These are phyloP conservation scores for Myanophis thanlyinensis DNA, from an alignment of 2,113 vertebrate genomes.

Conservation along the genomic window DNA sequence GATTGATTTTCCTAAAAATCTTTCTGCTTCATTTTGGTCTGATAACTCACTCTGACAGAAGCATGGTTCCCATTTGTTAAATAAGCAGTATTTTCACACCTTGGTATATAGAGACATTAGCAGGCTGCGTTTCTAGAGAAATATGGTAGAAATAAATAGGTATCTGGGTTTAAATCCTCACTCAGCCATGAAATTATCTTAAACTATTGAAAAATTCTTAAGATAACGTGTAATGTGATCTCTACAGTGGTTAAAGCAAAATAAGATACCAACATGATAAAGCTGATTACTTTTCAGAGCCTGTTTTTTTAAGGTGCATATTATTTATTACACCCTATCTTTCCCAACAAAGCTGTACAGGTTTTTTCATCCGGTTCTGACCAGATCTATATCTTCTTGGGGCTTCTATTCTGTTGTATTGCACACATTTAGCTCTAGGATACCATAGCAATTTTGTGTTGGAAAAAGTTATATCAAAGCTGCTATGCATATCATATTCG, in stretches of 20 bases:
- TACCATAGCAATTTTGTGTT: neutral
- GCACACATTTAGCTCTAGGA: too few species aligned
- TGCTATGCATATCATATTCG: neutral
- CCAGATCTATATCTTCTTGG: neutral
- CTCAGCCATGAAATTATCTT: neutral
- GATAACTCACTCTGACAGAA: neutral
- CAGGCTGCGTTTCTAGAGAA: neutral
- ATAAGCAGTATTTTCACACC: neutral
- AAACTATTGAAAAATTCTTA: neutral
- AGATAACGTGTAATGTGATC: neutral
- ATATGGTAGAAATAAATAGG: neutral
- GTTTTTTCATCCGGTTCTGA: neutral
- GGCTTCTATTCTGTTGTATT: neutral
- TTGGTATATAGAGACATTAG: neutral
- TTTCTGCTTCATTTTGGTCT: neutral
- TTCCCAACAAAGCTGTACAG: too few species aligned
- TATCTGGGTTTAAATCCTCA: neutral
- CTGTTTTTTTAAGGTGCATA: neutral
- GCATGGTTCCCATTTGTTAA: neutral
- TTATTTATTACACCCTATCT: neutral
- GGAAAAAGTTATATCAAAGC: neutral
- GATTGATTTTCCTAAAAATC: neutral
- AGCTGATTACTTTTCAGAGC: neutral
- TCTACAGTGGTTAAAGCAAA: neutral
- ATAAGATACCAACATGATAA: neutral